Evolutionary conservation across 2,797 vertebrate species (phyloP).

Genomic region (Cyclopterus lumpus): DNA sequence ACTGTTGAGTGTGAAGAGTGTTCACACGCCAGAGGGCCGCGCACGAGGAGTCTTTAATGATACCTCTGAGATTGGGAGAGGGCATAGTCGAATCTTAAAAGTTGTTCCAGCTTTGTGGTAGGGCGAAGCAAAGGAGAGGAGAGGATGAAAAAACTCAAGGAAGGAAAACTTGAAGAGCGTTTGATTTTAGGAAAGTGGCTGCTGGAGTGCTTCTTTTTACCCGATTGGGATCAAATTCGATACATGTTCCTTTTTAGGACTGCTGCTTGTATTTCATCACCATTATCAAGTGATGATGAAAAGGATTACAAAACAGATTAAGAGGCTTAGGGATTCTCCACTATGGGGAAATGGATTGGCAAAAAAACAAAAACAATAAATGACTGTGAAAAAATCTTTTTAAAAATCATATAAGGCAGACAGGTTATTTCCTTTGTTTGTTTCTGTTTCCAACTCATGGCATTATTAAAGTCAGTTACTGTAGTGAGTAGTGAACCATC

Average conservation of each 20-base stretch:
- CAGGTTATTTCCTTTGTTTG: conserved; percentile 5
- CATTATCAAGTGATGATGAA: conserved; percentile 67
- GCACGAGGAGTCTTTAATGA: too few relatives aligned
- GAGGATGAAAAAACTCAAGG: neutral
- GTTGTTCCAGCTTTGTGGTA: conserved; percentile 9
- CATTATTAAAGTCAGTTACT: conserved; percentile 1
- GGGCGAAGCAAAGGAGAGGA: neutral
- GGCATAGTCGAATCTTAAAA: conserved; percentile 14
- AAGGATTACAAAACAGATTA: conserved; percentile 72
- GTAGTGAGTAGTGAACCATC: neutral
- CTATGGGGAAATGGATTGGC: conserved; percentile 23
- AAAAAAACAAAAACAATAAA: conserved; percentile 31
- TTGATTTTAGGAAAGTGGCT: neutral
- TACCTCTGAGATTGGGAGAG: too few relatives aligned
- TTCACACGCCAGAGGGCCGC: neutral
- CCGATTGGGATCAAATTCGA: conserved; percentile 2
- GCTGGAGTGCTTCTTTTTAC: neutral
- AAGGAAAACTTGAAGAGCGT: neutral
- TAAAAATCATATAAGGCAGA: neutral
- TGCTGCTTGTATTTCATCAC: conserved; percentile 45
- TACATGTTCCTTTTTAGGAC: conserved; percentile 3
- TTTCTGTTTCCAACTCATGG: neutral
- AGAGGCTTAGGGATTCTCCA: conserved; percentile 60
- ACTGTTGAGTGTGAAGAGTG: neutral
- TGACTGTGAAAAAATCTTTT: neutral